Evolutionary conservation across 1,140 invertebrate species (phyloP), one percentile per base, ranked within the genome.

Genomic region (Hyphantria cunea): DNA sequence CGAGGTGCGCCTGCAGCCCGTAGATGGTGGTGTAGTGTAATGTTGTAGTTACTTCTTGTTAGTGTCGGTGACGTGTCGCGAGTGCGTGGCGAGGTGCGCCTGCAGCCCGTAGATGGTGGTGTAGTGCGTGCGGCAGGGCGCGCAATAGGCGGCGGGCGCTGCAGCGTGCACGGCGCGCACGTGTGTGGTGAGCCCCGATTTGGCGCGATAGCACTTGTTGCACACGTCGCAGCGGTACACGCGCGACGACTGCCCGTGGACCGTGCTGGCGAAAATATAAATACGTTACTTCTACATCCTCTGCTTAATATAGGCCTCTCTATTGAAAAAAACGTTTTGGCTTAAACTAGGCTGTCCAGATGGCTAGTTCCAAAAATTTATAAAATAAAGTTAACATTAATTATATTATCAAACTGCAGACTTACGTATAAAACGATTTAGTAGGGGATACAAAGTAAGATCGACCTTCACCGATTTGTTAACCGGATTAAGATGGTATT

Each of bases 41-140:
- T n/a, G n/a, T n/a, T n/a, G n/a, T n/a, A n/a, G n/a, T n/a, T 12
- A 81, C 76, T 68, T 76, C 17, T 74, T 76, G 41, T 75, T 70
- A 0, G 32, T 32, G 0, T 79, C 76, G 3, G 14, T 55, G 9
- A 76, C 55, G 39, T 84, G 83, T 4, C 48, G 69, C 0, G 73
- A 78, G 45, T 83, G 73, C 0, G 72, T 76, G 14, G 55, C 67
- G n/a, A 85, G 44, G 49, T 86, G 84, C 13, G 80, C 66, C 6
- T 48, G 56, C 0, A 85, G 61, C 3, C 66, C 76, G 0, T 52
- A 9, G 0, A 47, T n/a, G 0, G 72, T 72, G 1, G 55, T 34
- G 59, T 82, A 86, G 25, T 80, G 76, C 14, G 55, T 68, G 6
- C 68, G 37, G 42, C 85, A 86, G 0, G 17, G 17, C 0, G 64